A percentile compares a stretch with the other conserved stretches of the same genome.
phyloP scores from a whole-genome alignment of 2,797 vertebrate species.

The Pseudopleuronectes americanus region DNA sequence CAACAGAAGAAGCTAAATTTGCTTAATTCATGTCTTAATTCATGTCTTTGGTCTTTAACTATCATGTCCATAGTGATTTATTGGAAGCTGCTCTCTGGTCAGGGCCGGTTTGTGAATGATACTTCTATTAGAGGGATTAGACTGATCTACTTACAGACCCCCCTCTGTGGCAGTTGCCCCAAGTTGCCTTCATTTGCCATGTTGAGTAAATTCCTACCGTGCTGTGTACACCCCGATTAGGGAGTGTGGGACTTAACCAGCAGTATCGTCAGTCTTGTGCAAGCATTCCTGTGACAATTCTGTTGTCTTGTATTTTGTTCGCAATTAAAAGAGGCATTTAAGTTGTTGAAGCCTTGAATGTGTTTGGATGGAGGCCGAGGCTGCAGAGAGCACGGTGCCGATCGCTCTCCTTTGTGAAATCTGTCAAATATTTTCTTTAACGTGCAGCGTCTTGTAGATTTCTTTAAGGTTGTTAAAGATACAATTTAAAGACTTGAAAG shows the following conservation, averaged over 20 bases:
- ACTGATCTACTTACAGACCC: slow-evolving; percentile 83
- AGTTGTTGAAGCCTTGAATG: slow-evolving; percentile 31
- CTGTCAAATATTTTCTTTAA: slow-evolving; percentile 1
- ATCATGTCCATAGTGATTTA: slow-evolving; percentile 53
- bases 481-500: slow-evolving; percentile 1
- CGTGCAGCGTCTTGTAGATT: slow-evolving; percentile 7
- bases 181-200: slow-evolving; percentile 81
- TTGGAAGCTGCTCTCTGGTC: slow-evolving; percentile 63
- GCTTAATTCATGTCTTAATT: slow-evolving; percentile 6
- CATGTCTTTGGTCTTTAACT: slow-evolving; percentile 37
- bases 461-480: slow-evolving; percentile 3
- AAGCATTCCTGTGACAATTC: slow-evolving; percentile 65
- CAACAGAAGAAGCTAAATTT: slow-evolving; percentile 13
- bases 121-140: slow-evolving; percentile 85
- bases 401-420: slow-evolving; percentile 12
- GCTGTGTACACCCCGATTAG: slow-evolving; percentile 80
- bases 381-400: not conserved
- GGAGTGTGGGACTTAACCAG: slow-evolving; percentile 73
- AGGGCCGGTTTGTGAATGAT: slow-evolving; percentile 79
- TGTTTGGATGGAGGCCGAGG: slow-evolving; percentile 31
- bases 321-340: slow-evolving; percentile 54
- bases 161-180: slow-evolving; percentile 81
- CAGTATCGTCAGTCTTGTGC: slow-evolving; percentile 73
- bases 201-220: slow-evolving; percentile 80
- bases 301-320: slow-evolving; percentile 61